These are phyloP conservation scores for Rhodinocichla rosea DNA, from an alignment of 2,113 vertebrate genomes.

Conservation along the genomic window DNA sequence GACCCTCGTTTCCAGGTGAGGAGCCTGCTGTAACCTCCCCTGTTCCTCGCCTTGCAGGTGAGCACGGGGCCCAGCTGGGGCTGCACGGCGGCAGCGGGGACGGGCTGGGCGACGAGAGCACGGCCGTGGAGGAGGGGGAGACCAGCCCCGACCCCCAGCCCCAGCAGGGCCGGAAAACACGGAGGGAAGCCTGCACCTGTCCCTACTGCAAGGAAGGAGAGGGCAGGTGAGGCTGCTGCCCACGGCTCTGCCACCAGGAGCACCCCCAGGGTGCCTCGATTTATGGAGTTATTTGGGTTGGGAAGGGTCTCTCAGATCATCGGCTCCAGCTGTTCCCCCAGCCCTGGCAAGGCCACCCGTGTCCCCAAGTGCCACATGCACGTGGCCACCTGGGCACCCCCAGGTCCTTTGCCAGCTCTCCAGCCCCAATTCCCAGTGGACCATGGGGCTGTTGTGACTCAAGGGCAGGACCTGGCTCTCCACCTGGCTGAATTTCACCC, in stretches of 20 bases:
- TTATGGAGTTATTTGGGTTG: fast-evolving
- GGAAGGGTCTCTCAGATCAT: not conserved
- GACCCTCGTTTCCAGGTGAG: too few relatives aligned
- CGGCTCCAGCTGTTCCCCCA: not conserved
- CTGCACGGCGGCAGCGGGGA: conserved; percentile 77
- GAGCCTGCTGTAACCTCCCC: fast-evolving
- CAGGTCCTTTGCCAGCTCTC: not conserved
- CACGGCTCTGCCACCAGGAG: fast-evolving
- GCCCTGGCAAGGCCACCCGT: not conserved
- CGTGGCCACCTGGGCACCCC: not conserved
- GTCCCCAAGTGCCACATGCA: not conserved
- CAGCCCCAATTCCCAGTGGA: fast-evolving
- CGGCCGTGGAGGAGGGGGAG: conserved; percentile 82
- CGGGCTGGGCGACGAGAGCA: conserved; percentile 81
- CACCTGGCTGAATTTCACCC: too few relatives aligned
- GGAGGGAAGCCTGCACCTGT: conserved; percentile 93
- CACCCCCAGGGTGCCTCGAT: fast-evolving
- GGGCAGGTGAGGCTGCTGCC: conserved; percentile 77
- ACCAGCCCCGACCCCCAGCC: conserved; percentile 81
- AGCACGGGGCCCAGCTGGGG: conserved; percentile 76
- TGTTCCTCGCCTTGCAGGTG: conserved; percentile 67
- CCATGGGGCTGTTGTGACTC: not conserved
- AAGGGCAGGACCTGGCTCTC: not conserved
- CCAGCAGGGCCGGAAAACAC: conserved; percentile 82
- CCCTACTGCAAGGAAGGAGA: conserved; percentile 97